Evolutionary conservation across 2,113 vertebrate species (phyloP).

Genomic region (Corythornis vintsioides): DNA sequence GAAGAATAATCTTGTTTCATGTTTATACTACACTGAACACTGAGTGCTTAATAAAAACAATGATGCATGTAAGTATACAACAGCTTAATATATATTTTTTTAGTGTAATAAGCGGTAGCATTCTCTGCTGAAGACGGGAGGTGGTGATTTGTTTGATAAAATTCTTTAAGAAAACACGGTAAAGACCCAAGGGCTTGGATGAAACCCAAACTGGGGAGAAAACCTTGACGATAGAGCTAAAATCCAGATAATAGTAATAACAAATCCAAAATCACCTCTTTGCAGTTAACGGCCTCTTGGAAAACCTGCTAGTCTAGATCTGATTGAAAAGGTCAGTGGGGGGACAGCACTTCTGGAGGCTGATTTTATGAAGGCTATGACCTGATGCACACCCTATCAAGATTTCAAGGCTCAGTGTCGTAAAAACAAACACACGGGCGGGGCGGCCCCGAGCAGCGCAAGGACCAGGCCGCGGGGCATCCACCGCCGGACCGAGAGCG

Average conservation of each 20-base stretch:
- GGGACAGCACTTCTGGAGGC: background rate
- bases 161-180: background rate
- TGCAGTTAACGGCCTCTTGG: background rate
- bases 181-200: background rate
- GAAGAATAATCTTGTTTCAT: conserved; percentile 33
- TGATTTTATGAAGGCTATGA: background rate
- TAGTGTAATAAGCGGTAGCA: background rate
- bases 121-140: background rate
- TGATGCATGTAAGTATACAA: background rate
- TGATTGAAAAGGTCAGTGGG: background rate
- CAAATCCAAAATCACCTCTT: background rate
- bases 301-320: background rate
- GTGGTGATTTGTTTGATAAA: background rate
- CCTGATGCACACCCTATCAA: background rate
- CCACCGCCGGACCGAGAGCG: background rate
- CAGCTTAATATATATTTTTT: background rate
- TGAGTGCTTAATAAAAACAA: conserved; percentile 30
- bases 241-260: background rate
- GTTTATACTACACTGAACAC: background rate
- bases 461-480: background rate
- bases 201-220: background rate
- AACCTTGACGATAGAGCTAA: background rate
- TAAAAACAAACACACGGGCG: background rate
- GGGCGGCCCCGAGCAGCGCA: background rate
- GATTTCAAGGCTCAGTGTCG: background rate